phyloP scores from a whole-genome alignment of 2,797 vertebrate genomes.

The Clamator glandarius region DNA sequence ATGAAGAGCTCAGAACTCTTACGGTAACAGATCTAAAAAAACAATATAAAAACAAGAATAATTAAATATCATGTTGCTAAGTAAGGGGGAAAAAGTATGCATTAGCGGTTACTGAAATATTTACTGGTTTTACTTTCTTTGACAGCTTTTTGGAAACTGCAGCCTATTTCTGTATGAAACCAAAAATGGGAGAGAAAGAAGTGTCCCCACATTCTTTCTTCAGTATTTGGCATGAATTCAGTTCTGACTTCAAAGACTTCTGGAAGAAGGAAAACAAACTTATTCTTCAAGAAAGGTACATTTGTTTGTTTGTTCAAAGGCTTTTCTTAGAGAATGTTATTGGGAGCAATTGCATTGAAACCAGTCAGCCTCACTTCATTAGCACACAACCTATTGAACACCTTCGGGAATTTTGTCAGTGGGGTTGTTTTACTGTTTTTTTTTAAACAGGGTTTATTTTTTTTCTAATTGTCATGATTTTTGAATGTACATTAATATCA shows the following conservation, averaged over 20 bases:
- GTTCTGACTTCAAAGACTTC: conserved; percentile 94
- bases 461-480: not conserved
- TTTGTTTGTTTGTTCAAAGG: conserved; percentile 66
- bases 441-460: not conserved
- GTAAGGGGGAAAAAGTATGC: not conserved
- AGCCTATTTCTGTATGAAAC: conserved; percentile 91
- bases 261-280: conserved; percentile 97
- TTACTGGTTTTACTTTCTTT: conserved; percentile 61
- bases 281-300: conserved; percentile 93
- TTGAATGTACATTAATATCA: not conserved
- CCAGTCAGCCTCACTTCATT: conserved; percentile 7
- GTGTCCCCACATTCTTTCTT: conserved; percentile 93
- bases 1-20: not conserved
- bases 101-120: conserved; percentile 30
- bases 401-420: not conserved
- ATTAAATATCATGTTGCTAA: conserved; percentile 42
- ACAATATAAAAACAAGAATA: not conserved
- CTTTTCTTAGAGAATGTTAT: conserved; percentile 46
- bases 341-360: not conserved
- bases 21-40: too few species aligned
- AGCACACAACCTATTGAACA: not conserved
- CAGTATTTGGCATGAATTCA: conserved; percentile 96
- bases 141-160: conserved; percentile 93
- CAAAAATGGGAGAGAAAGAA: conserved; percentile 95
- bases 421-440: not conserved